phyloP scores from a whole-genome alignment of 2,888 invertebrate species.

The Patella depressa region DNA sequence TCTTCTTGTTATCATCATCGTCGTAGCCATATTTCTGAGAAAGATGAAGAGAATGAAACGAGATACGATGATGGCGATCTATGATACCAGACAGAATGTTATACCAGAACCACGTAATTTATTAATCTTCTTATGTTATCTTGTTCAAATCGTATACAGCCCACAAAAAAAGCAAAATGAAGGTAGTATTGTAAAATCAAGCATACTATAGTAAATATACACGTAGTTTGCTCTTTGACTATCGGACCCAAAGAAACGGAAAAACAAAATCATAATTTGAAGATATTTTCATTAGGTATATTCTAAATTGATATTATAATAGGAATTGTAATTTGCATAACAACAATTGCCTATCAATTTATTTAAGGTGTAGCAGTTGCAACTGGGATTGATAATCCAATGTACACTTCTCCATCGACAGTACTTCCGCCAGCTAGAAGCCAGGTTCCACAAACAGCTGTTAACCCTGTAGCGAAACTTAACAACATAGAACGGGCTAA shows the following conservation, averaged over 20 bases:
- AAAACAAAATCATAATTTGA: no score
- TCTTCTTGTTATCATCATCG: constrained; percentile 21
- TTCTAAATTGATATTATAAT: no score
- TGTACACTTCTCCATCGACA: constrained; percentile 15
- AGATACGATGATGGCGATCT: constrained; percentile 18
- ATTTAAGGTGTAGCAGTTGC: not conserved
- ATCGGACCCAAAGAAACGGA: no score
- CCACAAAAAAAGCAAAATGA: no score
- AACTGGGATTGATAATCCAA: constrained; percentile 22
- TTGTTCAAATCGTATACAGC: no score
- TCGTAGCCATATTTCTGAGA: constrained; percentile 27
- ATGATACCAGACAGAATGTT: not conserved
- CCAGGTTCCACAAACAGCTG: not conserved
- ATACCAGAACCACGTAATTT: no score
- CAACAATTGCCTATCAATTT: not conserved
- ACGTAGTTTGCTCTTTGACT: no score
- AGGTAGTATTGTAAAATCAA: no score
- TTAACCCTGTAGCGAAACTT: not conserved
- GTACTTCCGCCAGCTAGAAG: not conserved
- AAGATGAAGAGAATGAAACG: constrained; percentile 24
- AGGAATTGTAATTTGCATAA: no score
- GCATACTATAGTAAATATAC: no score
- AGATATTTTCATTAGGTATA: no score
- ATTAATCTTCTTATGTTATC: no score
- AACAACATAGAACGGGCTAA: not conserved